Evolutionary conservation across 2,888 invertebrate genomes (phyloP).

Genomic region (Chrysina gloriosa): DNA sequence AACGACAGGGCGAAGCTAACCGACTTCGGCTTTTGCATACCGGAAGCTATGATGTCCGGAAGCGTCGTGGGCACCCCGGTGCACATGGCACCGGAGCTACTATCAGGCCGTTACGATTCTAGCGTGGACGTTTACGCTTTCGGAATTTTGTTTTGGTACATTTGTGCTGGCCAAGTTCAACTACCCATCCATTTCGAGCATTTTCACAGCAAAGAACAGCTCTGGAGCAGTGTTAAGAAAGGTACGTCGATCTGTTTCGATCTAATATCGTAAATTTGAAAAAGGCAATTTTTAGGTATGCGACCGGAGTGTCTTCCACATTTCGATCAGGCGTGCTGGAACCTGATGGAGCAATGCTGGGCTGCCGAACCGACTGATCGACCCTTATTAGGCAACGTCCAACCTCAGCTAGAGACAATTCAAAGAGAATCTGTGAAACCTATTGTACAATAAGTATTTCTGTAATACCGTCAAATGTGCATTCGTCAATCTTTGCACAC

Average conservation of each 20-base stretch:
- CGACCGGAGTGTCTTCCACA: conserved; percentile 81
- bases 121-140: conserved; percentile 92
- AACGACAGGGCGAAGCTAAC: conserved; percentile 82
- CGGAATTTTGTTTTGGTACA: conserved; percentile 90
- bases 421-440: conserved; percentile 53
- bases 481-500: not conserved
- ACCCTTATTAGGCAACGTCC: conserved; percentile 83
- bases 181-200: conserved; percentile 84
- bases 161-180: conserved; percentile 84
- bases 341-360: conserved; percentile 88
- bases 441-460: conserved; percentile 30
- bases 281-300: conserved; percentile 69
- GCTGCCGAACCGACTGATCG: conserved; percentile 77
- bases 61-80: conserved; percentile 90
- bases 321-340: conserved; percentile 85
- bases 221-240: conserved; percentile 86
- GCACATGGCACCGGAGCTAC: conserved; percentile 92
- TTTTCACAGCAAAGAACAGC: conserved; percentile 86
- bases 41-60: conserved; percentile 90
- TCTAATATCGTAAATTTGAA: not conserved
- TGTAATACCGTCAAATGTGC: conserved; percentile 3
- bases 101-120: conserved; percentile 83
- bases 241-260: conserved; percentile 67
- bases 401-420: conserved; percentile 74
- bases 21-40: conserved; percentile 91